These are phyloP conservation scores for Trimorus sp. DNA, from an alignment of 2,888 invertebrate species.

Conservation along the genomic window DNA sequence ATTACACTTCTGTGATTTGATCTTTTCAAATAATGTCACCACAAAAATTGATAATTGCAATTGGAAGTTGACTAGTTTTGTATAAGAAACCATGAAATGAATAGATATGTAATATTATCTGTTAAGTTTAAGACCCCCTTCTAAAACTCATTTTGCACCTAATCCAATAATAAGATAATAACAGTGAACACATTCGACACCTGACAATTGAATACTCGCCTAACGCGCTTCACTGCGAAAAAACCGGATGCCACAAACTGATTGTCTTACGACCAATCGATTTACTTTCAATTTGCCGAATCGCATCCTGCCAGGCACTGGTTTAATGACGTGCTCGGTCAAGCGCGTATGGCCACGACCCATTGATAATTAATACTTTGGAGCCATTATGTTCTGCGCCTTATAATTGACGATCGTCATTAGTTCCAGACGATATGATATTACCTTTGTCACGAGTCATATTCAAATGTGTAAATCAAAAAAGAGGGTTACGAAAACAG, in stretches of 20 bases:
- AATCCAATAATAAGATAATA: too few relatives aligned
- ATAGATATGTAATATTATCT: too few relatives aligned
- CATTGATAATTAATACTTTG: slow-evolving; percentile 80
- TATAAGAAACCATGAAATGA: too few relatives aligned
- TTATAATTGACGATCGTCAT: slow-evolving; percentile 79
- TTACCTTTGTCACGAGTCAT: slow-evolving; percentile 60
- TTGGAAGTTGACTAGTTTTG: too few relatives aligned
- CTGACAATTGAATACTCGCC: too few relatives aligned
- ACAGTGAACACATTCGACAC: too few relatives aligned
- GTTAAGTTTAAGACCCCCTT: too few relatives aligned
- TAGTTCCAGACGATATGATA: slow-evolving; percentile 79
- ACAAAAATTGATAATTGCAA: too few relatives aligned
- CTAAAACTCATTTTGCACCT: too few relatives aligned
- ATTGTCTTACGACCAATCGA: slow-evolving; percentile 46
- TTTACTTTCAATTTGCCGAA: slow-evolving; percentile 62
- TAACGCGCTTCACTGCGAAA: slow-evolving; percentile 8
- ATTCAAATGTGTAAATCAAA: slow-evolving; percentile 45
- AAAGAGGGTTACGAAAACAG: slow-evolving; percentile 47
- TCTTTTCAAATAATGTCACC: too few relatives aligned
- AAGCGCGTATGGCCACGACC: slow-evolving; percentile 63
- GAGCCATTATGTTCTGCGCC: slow-evolving; percentile 75
- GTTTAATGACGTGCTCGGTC: slow-evolving; percentile 61
- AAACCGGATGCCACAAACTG: slow-evolving; percentile 34
- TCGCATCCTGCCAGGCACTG: slow-evolving; percentile 48
- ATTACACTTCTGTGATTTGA: too few relatives aligned